Conservation (phyloP, 1,140 invertebrate genomes). For the Atta colombica region DNA sequence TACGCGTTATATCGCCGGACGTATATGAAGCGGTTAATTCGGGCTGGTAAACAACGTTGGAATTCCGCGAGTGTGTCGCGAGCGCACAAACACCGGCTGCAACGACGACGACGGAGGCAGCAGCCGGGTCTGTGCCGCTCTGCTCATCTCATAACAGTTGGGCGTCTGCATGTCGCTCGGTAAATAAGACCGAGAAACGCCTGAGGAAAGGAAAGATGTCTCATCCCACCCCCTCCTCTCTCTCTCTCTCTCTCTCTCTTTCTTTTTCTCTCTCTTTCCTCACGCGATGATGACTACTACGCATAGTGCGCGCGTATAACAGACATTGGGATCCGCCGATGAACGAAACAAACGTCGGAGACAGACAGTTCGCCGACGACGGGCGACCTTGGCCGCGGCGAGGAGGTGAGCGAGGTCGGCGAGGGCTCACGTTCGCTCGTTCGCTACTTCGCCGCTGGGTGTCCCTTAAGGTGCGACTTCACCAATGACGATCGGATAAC, state of each 20-base stretch:
- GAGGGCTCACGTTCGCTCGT: neutral
- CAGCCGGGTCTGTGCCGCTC: neutral
- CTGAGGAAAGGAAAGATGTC: constrained; percentile 5
- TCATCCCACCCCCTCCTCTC: neutral
- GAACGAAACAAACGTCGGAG: constrained; percentile 30
- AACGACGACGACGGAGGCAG: neutral
- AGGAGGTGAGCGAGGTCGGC: constrained; percentile 38
- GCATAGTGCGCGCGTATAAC: neutral
- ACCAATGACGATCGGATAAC: constrained; percentile 7
- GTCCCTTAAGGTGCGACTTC: constrained; percentile 41
- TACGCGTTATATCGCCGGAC: constrained; percentile 54
- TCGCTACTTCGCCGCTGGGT: constrained; percentile 27
- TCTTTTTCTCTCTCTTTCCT: constrained; percentile 13
- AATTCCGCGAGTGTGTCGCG: constrained; percentile 55
- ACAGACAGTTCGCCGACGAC: constrained; percentile 55
- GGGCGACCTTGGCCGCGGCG: constrained; percentile 42
- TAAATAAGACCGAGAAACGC: constrained; percentile 57
- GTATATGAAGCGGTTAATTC: constrained; percentile 62
- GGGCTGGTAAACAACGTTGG: constrained; percentile 62
- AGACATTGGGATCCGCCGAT: constrained; percentile 23
- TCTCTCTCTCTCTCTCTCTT: constrained; percentile 1
- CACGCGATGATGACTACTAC: constrained; percentile 14
- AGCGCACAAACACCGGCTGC: constrained; percentile 49
- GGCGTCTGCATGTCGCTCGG: constrained; percentile 54
- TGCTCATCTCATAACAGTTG: constrained; percentile 61